These are phyloP conservation scores for Istiophorus platypterus DNA, from an alignment of 2,113 vertebrate genomes.

Conservation along the genomic window DNA sequence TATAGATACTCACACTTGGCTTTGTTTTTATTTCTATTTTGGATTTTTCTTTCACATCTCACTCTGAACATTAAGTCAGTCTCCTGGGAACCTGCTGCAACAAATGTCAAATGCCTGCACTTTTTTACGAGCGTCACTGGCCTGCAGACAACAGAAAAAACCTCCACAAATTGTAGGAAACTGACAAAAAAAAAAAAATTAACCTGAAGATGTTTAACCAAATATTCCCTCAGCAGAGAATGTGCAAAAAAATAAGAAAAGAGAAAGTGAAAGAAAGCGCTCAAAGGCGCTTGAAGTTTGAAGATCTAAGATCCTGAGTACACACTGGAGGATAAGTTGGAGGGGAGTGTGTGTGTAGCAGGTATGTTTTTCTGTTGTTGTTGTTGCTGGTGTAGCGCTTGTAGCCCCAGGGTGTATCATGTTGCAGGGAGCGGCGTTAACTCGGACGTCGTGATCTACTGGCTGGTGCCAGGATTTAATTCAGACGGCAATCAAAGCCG, in stretches of 20 bases:
- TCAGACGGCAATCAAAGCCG: conserved; percentile 61
- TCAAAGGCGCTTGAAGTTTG: background rate
- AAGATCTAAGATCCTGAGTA: background rate
- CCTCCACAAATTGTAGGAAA: background rate
- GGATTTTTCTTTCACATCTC: no score
- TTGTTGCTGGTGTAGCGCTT: no score
- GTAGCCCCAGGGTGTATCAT: conserved; percentile 14
- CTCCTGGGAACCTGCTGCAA: no score
- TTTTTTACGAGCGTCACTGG: no score
- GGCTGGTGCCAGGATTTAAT: conserved; percentile 58
- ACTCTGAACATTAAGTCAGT: no score
- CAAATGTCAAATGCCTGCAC: no score
- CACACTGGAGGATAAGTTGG: background rate
- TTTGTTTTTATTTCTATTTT: no score
- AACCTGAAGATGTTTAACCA: background rate
- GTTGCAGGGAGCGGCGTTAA: conserved; percentile 38
- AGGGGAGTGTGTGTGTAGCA: background rate
- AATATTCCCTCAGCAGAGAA: background rate
- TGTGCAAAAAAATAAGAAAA: background rate
- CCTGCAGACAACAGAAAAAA: background rate
- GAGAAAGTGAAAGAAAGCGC: background rate
- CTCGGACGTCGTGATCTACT: conserved; percentile 57
- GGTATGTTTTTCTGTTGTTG: background rate
- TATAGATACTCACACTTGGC: no score
- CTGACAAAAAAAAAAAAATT: no score